These are phyloP conservation scores for Camelus dromedarius DNA, from an alignment of 2,113 vertebrate genomes.

Conservation along the genomic window DNA sequence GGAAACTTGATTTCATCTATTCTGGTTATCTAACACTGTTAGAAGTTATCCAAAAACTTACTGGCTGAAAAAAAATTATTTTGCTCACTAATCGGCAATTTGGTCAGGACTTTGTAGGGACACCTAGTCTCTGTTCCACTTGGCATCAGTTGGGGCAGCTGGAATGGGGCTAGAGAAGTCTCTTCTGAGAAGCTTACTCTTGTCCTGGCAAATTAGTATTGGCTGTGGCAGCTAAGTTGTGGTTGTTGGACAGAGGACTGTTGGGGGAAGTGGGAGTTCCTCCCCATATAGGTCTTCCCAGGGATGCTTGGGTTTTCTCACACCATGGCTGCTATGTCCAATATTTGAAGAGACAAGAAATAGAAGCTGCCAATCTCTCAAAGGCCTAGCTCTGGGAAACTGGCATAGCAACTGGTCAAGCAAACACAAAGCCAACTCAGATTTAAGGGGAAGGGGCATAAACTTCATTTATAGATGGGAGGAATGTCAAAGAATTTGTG, in stretches of 20 bases:
- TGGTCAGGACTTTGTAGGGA: background rate
- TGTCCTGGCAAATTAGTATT: background rate
- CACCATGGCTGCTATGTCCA: background rate
- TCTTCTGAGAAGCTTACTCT: background rate
- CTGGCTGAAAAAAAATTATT: background rate
- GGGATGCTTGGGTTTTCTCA: background rate
- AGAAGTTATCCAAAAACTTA: background rate
- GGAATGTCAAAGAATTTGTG: constrained; percentile 17
- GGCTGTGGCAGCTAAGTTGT: background rate
- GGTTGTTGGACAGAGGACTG: background rate
- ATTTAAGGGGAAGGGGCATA: background rate
- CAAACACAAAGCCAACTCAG: background rate
- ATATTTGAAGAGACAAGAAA: constrained; percentile 15
- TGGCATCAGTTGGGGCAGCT: background rate
- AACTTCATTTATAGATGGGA: background rate
- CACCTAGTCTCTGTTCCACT: background rate
- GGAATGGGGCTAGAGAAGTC: background rate
- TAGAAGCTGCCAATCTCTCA: constrained; percentile 19
- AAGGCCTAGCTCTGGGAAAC: background rate
- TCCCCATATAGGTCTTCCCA: background rate
- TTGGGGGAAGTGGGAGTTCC: background rate
- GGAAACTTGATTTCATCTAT: constrained; percentile 23
- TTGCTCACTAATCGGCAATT: background rate
- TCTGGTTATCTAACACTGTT: constrained; percentile 22
- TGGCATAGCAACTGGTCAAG: background rate